Conservation (phyloP, 2,888 invertebrate genomes). For the Hedychridium roseum region DNA sequence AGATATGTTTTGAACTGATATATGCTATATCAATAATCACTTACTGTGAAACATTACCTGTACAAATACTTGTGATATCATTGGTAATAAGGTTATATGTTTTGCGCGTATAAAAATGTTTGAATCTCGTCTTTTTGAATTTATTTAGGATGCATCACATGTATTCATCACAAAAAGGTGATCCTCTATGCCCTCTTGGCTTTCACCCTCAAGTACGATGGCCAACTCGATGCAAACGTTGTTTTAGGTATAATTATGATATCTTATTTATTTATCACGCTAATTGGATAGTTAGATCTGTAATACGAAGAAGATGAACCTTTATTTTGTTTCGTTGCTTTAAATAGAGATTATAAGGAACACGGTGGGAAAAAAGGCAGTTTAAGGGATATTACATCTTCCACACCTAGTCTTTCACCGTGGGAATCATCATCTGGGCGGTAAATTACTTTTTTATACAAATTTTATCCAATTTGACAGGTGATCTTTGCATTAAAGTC, state of each 20-base stretch:
- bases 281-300: too few relatives aligned
- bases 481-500: too few relatives aligned
- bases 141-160: slow-evolving; percentile 80
- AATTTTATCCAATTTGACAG: too few relatives aligned
- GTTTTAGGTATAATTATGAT: slow-evolving; percentile 75
- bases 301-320: too few relatives aligned
- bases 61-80: neutral
- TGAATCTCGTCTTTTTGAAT: too few relatives aligned
- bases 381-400: slow-evolving; percentile 72
- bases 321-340: too few relatives aligned
- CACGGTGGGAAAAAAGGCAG: slow-evolving; percentile 80
- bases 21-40: neutral
- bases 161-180: slow-evolving; percentile 82
- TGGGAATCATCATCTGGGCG: slow-evolving; percentile 49
- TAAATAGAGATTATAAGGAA: slow-evolving; percentile 90
- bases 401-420: slow-evolving; percentile 79
- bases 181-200: slow-evolving; percentile 89
- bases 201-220: slow-evolving; percentile 95
- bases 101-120: too few relatives aligned
- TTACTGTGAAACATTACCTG: neutral
- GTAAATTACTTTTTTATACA: slow-evolving; percentile 26
- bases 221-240: slow-evolving; percentile 92
- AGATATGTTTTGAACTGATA: neutral
- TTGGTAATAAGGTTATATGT: slow-evolving; percentile 3
- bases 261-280: neutral